These are phyloP conservation scores for Scleropages formosus DNA, from an alignment of 2,797 vertebrate genomes.

Conservation along the genomic window DNA sequence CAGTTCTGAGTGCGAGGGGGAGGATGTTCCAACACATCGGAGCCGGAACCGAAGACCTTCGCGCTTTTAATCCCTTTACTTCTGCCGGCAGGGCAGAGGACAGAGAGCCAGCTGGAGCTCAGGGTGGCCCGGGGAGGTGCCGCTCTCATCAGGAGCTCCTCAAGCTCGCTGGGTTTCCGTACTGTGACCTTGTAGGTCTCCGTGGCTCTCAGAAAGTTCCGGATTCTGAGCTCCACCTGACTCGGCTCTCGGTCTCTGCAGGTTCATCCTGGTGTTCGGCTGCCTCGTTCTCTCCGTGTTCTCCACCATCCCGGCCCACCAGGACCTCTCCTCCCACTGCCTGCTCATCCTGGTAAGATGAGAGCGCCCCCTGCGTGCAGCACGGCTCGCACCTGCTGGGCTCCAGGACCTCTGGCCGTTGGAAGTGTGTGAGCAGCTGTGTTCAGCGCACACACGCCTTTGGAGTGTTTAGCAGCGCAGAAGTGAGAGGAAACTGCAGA, in stretches of 20 bases:
- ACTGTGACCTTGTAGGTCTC: background rate
- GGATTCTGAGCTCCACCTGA: slow-evolving; percentile 6
- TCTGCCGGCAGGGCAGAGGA: too few relatives aligned
- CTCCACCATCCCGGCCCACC: slow-evolving; percentile 91
- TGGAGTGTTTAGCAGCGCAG: too few relatives aligned
- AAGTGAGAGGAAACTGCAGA: slow-evolving; percentile 1
- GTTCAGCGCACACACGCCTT: too few relatives aligned
- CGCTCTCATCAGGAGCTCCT: too few relatives aligned
- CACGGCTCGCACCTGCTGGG: background rate
- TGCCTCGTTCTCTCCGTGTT: slow-evolving; percentile 97
- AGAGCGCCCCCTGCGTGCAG: background rate
- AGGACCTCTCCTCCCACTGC: slow-evolving; percentile 89
- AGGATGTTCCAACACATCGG: too few relatives aligned
- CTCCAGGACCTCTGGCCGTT: background rate
- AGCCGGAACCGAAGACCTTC: too few relatives aligned
- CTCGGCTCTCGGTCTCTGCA: slow-evolving; percentile 63
- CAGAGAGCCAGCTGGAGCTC: too few relatives aligned
- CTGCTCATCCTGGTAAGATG: slow-evolving; percentile 93
- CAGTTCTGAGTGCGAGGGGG: too few relatives aligned
- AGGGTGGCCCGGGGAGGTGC: too few relatives aligned
- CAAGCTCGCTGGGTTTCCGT: too few relatives aligned
- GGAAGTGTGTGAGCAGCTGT: too few relatives aligned
- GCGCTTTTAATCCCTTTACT: too few relatives aligned
- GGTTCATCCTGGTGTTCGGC: slow-evolving; percentile 96
- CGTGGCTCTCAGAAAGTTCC: background rate